Conservation (phyloP, 2,888 invertebrate species). For the Aleiodes alternator region DNA sequence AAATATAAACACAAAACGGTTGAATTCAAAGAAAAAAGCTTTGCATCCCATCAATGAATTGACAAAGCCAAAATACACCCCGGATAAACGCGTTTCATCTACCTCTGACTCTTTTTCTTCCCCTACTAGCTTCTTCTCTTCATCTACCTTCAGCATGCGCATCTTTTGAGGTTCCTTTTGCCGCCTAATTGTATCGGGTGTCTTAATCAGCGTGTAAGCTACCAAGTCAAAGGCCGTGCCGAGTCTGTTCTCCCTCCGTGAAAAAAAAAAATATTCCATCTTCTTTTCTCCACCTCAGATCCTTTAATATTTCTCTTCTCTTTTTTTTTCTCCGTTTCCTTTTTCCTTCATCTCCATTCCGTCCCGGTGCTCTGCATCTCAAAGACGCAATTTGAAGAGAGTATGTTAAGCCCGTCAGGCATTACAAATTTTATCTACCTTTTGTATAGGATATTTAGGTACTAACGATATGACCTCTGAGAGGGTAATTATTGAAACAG, state of each 20-base stretch:
- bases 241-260: constrained; percentile 46
- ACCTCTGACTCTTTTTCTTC: constrained; percentile 17
- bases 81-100: constrained; percentile 1
- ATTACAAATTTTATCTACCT: constrained; percentile 39
- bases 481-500: constrained; percentile 25
- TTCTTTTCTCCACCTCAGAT: constrained; percentile 32
- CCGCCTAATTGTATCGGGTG: constrained; percentile 74
- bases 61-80: constrained; percentile 25
- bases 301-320: constrained; percentile 38
- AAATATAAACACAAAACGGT: constrained; percentile 2
- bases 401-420: constrained; percentile 66
- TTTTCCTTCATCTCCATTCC: constrained; percentile 56
- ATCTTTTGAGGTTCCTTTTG: constrained; percentile 69
- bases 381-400: constrained; percentile 72
- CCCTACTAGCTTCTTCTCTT: constrained; percentile 26
- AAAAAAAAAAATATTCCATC: constrained; percentile 3
- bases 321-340: constrained; percentile 30
- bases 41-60: constrained; percentile 17
- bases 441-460: constrained; percentile 17
- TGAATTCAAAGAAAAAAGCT: no score
- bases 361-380: constrained; percentile 70
- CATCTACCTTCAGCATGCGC: constrained; percentile 44
- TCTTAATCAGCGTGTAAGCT: constrained; percentile 75
- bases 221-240: constrained; percentile 64
- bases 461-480: constrained; percentile 21